Base-by-base conservation (phyloP, 2,888 invertebrate species). In the Nebria salina region DNA sequence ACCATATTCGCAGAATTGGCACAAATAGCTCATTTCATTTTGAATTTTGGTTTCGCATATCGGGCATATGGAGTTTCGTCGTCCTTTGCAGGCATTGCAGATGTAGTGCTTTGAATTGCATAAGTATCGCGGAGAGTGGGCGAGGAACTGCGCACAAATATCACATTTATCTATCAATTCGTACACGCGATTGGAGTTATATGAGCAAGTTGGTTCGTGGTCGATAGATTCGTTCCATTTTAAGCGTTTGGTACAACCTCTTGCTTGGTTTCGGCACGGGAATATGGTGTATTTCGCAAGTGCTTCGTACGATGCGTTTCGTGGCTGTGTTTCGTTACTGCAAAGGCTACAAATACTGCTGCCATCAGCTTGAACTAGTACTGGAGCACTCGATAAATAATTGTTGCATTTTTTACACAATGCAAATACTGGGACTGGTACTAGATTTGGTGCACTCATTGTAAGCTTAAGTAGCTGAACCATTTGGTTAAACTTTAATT, bases 311-410 rank as follows among this genome's bases (percentile, higher is more conserved):
- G 87, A 84, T 11, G 83, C 82, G 82, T 87, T 87, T 65, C 86
- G 85, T 82, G 86, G 86, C 15, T 84, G 82, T 74, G 84, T 85
- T 20, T 84, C 77, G n/a, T 82, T 78, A 9, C 82, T 79, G 83
- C 89, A 89, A 78, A 88, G 84, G 77, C 88, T 88, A 82, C 89
- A 89, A 4, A 87, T 76, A n/a, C 86, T 85, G 65, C 83, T 84
- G 64, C 86, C 86, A 76, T 87, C 85, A 7, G 87, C 86, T 13
- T 87, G 82, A 4, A 88, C 85, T 20, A 85, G 84, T 15, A 89
- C 86, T 2, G 89, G 88, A 20, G 87, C 88, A 82, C 87, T 87
- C 34, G 86, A 87, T 8, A 89, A 84, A 75, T 86, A 86, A 65
- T 86, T 85, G 54, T 84, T 83, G 82, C 89, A 89, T 70, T 86